Base-by-base conservation (phyloP, 2,113 vertebrate species). In the Maccullochella peelii region DNA sequence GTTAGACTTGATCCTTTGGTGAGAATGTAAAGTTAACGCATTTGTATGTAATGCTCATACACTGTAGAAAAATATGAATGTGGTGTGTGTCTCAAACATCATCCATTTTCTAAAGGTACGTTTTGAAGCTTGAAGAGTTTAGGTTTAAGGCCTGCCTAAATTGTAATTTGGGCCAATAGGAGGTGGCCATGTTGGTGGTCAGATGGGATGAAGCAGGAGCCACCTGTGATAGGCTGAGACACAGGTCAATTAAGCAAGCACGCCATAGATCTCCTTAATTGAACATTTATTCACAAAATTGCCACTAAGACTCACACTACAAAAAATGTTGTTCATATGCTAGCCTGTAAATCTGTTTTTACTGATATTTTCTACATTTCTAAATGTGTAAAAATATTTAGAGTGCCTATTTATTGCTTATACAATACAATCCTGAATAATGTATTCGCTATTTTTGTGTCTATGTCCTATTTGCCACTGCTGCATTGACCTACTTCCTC, bases 401-500 rank as follows among this genome's bases (percentile, higher is more conserved):
- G 1, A 21, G 5, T 10, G 2, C 9, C 8, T 8, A 44, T 30
- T 11, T 21, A 23, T 47, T 59, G 8, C 20, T 36, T 36, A 36
- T 63, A 16, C 58, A 55, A 72, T 57, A 16, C 30, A 52, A 25
- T 40, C 33, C 33, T 15, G 2, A 38, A 54, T 38, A 33, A 30
- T 33, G 3, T n/a, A 33, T 47, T 38, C 36, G 21, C 62, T 25
- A 10, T 63, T 44, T 30, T 57, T 18, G 0, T 30, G 14, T 30
- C 2, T 4, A 11, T 50, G 30, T 49, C 40, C 20, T 50, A 21
- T 21, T 36, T 70, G 33, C 33, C 12, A 8, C 20, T 62, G 25
- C 14, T 36, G 55, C 47, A 44, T 6, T 70, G 65, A 54, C 66
- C 65, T 54, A 82, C 72, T 33, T 36, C 30, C 12, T 63, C 8